Percentiles rank a stretch among this genome's conserved stretches.
These are phyloP conservation scores for Cerastis leucographa DNA, from an alignment of 2,888 invertebrate genomes.

Conservation along the genomic window DNA sequence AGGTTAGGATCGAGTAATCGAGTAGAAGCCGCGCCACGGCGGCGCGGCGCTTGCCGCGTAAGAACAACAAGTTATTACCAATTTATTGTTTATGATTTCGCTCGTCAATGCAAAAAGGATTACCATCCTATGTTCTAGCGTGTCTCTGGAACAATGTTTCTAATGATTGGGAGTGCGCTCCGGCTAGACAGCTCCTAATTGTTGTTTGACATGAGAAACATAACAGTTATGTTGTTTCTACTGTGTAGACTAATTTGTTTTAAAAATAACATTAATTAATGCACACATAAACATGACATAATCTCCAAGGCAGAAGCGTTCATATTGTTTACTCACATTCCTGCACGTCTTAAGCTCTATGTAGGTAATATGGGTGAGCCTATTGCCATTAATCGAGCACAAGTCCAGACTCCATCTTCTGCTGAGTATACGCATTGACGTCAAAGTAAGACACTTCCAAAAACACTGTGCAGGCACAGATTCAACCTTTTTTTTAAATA, in stretches of 20 bases:
- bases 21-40: too few relatives aligned
- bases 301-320: neutral
- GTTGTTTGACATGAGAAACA: slow-evolving; percentile 23
- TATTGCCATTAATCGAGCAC: neutral
- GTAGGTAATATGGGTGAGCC: neutral
- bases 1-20: too few relatives aligned
- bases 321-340: neutral
- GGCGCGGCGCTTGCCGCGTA: too few relatives aligned
- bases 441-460: neutral
- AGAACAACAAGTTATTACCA: too few relatives aligned
- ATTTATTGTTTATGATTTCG: neutral
- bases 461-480: neutral
- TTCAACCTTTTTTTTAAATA: too few relatives aligned
- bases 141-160: slow-evolving; percentile 29
- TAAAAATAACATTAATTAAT: neutral
- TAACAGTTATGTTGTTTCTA: neutral
- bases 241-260: neutral
- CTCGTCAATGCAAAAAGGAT: neutral
- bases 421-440: neutral
- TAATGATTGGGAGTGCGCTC: slow-evolving; percentile 48
- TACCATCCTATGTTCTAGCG: neutral
- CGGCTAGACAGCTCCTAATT: slow-evolving; percentile 42
- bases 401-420: neutral
- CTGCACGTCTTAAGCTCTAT: neutral
- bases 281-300: neutral